These are phyloP conservation scores for Saccopteryx bilineata DNA, from an alignment of 2,113 vertebrate genomes.

Conservation along the genomic window DNA sequence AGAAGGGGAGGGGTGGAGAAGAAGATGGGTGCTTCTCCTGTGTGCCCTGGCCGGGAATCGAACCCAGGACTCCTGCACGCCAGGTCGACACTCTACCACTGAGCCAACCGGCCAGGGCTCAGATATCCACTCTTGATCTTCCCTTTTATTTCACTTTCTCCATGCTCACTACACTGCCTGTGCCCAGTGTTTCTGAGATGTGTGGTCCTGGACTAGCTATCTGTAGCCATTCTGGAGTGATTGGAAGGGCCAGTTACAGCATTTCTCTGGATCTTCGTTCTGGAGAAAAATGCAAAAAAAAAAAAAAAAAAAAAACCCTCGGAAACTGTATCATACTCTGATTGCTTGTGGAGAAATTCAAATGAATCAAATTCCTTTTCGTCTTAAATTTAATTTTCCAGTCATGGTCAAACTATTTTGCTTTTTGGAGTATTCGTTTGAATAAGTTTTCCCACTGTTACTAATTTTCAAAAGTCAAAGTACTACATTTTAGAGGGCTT, in stretches of 20 bases:
- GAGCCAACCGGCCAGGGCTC: no score
- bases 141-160: neutral
- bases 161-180: neutral
- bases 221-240: neutral
- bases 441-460: neutral
- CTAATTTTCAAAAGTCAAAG: constrained; percentile 51
- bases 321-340: neutral
- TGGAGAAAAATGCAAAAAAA: neutral
- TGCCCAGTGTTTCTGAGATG: neutral
- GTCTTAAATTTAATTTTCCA: constrained; percentile 34
- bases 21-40: no score
- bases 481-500: constrained; percentile 21
- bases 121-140: neutral
- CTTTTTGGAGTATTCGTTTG: neutral
- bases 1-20: no score
- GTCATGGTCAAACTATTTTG: neutral
- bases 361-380: constrained; percentile 47
- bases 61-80: no score
- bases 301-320: neutral
- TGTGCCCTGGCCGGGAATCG: no score
- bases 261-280: constrained; percentile 6
- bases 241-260: neutral
- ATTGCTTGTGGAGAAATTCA: constrained; percentile 9
- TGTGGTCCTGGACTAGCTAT: neutral
- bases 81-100: no score